Conservation (phyloP, 1,140 invertebrate genomes). For the Gonatopus flavifemur region DNA sequence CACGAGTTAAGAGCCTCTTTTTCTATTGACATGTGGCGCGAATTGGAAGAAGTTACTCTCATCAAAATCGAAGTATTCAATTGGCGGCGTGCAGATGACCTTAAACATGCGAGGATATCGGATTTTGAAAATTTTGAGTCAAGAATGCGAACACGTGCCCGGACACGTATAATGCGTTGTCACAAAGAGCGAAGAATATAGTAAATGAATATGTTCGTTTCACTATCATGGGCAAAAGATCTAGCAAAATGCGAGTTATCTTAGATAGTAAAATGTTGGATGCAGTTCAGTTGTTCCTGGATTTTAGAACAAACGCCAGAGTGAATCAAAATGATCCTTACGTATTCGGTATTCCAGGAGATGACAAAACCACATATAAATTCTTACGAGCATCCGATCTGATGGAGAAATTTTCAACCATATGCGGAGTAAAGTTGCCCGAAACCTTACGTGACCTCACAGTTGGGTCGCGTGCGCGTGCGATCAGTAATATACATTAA, state of each 20-base stretch:
- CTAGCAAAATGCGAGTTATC: constrained; percentile 21
- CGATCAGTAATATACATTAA: too few species aligned
- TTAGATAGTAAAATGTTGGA: constrained; percentile 4
- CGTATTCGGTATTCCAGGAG: constrained; percentile 4
- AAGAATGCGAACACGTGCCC: constrained; percentile 13
- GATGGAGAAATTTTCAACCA: not conserved
- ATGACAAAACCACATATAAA: not conserved
- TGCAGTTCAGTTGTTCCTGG: constrained; percentile 7
- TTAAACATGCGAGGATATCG: constrained; percentile 14
- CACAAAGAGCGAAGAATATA: constrained; percentile 11
- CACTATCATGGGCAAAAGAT: constrained; percentile 17
- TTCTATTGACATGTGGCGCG: not conserved
- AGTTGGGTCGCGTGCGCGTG: too few species aligned
- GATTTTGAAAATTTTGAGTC: constrained; percentile 21
- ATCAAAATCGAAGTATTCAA: constrained; percentile 25
- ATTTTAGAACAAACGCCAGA: not conserved
- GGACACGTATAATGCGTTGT: constrained; percentile 9
- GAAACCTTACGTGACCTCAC: not conserved
- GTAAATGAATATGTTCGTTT: constrained; percentile 25
- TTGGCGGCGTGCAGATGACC: constrained; percentile 22
- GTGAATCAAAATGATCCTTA: not conserved
- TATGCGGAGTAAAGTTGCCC: not conserved
- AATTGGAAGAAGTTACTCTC: constrained; percentile 13
- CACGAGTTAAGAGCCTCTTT: too few species aligned
- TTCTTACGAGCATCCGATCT: not conserved